Conservation (phyloP, 2,113 vertebrate genomes). For the Pedetes capensis region DNA sequence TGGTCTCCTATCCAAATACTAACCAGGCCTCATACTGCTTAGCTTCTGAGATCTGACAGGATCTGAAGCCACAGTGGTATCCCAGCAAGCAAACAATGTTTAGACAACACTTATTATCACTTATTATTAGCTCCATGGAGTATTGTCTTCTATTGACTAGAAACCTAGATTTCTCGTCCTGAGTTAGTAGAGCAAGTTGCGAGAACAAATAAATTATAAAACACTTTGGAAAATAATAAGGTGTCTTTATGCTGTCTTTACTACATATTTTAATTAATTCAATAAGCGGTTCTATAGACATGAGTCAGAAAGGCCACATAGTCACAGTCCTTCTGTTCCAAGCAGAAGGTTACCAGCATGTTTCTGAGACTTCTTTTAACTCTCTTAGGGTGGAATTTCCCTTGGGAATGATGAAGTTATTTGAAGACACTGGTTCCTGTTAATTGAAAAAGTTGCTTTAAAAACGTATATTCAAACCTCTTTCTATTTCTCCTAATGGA, state of each 20-base stretch:
- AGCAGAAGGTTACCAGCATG: slow-evolving; percentile 34
- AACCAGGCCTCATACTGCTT: too few relatives aligned
- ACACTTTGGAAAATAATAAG: too few relatives aligned
- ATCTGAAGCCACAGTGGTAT: too few relatives aligned
- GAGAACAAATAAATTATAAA: too few relatives aligned
- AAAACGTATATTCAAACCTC: not conserved
- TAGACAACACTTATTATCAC: too few relatives aligned
- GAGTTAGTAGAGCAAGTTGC: too few relatives aligned
- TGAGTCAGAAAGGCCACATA: not conserved
- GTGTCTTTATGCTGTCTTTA: not conserved
- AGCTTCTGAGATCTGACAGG: too few relatives aligned
- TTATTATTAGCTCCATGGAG: too few relatives aligned
- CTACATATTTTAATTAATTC: not conserved
- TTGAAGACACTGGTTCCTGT: not conserved
- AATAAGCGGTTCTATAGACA: not conserved
- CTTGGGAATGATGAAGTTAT: not conserved
- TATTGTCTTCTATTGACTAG: too few relatives aligned
- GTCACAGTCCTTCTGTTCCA: not conserved
- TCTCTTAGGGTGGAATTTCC: not conserved
- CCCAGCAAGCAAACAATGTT: too few relatives aligned
- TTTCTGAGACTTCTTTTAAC: slow-evolving; percentile 1
- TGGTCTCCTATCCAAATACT: too few relatives aligned
- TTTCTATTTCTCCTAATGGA: not conserved
- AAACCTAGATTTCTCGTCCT: too few relatives aligned
- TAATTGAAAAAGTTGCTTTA: slow-evolving; percentile 45